A percentile compares a stretch with the other conserved stretches of the same genome.
Conservation (phyloP, 2,888 invertebrate species). For the Agrochola litura region DNA sequence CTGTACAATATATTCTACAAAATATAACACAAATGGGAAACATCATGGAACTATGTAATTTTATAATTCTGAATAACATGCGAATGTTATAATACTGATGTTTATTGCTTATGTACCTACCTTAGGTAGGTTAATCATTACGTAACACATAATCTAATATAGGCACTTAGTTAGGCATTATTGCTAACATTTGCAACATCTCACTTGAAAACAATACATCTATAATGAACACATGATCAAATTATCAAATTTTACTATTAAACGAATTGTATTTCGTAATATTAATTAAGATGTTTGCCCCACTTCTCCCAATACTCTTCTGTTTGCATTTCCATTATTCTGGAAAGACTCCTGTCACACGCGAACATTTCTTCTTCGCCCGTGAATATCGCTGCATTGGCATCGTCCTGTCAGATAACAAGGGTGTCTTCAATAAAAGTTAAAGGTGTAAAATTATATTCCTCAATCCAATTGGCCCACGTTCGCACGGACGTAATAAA, state of each 20-base stretch:
- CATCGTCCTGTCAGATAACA: constrained; percentile 91
- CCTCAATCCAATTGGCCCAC: no score
- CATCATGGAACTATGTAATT: constrained; percentile 46
- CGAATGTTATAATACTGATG: constrained; percentile 65
- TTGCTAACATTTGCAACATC: constrained; percentile 39
- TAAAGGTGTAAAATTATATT: not conserved
- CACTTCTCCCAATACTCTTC: constrained; percentile 97
- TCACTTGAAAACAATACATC: constrained; percentile 40
- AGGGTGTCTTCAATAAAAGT: constrained; percentile 3
- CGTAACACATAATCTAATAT: constrained; percentile 41
- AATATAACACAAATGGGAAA: constrained; percentile 59
- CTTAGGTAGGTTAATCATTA: constrained; percentile 33
- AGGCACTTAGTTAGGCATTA: constrained; percentile 59
- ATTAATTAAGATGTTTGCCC: constrained; percentile 88
- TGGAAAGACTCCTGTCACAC: constrained; percentile 97
- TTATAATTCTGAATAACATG: constrained; percentile 51
- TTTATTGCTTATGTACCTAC: constrained; percentile 35
- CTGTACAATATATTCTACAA: constrained; percentile 56
- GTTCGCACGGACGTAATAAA: no score
- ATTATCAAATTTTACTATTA: constrained; percentile 34
- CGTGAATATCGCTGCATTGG: constrained; percentile 97
- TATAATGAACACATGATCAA: constrained; percentile 39
- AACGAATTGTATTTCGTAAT: constrained; percentile 5
- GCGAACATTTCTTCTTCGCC: constrained; percentile 99
- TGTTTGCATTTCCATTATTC: constrained; percentile 99